A percentile compares a stretch with the other conserved stretches of the same genome.
phyloP scores from a whole-genome alignment of 2,113 vertebrate species.

The Phocoena sinus region DNA sequence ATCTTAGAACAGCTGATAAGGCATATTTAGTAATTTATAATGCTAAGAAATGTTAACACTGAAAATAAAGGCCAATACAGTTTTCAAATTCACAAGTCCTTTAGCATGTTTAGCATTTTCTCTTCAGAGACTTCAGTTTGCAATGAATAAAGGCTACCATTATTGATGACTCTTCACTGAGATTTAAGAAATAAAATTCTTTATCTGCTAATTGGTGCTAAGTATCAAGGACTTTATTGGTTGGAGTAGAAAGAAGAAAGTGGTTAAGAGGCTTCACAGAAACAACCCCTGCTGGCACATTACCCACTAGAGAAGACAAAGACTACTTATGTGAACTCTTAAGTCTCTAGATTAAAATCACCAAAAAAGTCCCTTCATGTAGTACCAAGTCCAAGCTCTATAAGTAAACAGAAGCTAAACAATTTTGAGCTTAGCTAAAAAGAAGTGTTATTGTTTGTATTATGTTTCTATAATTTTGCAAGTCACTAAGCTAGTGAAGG shows the following conservation, averaged over 20 bases:
- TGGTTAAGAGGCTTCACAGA: slow-evolving; percentile 69
- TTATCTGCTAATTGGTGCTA: slow-evolving; percentile 71
- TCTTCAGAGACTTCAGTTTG: slow-evolving; percentile 61
- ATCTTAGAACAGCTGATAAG: slow-evolving; percentile 33
- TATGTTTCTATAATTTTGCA: slow-evolving; percentile 34
- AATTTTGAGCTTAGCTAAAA: slow-evolving; percentile 46
- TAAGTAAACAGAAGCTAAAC: slow-evolving; percentile 18
- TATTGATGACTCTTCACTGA: slow-evolving; percentile 70
- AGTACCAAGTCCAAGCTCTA: slow-evolving; percentile 37
- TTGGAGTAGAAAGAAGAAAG: slow-evolving; percentile 68
- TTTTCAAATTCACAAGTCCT: slow-evolving; percentile 67
- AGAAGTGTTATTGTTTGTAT: not conserved
- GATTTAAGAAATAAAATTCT: slow-evolving; percentile 75
- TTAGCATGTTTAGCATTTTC: slow-evolving; percentile 59
- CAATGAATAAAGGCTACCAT: slow-evolving; percentile 62
- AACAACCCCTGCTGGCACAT: slow-evolving; percentile 69
- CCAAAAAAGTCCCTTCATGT: slow-evolving; percentile 45
- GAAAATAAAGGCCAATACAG: slow-evolving; percentile 48
- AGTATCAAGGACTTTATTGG: slow-evolving; percentile 71
- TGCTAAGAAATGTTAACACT: slow-evolving; percentile 50
- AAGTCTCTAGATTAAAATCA: slow-evolving; percentile 47
- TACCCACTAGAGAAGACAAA: slow-evolving; percentile 57
- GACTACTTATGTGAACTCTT: slow-evolving; percentile 41
- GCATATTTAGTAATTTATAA: slow-evolving; percentile 55
- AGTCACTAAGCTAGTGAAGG: slow-evolving; percentile 37